Evolutionary conservation across 1,140 invertebrate genomes (phyloP).

Genomic region (Aradophagus sp.): DNA sequence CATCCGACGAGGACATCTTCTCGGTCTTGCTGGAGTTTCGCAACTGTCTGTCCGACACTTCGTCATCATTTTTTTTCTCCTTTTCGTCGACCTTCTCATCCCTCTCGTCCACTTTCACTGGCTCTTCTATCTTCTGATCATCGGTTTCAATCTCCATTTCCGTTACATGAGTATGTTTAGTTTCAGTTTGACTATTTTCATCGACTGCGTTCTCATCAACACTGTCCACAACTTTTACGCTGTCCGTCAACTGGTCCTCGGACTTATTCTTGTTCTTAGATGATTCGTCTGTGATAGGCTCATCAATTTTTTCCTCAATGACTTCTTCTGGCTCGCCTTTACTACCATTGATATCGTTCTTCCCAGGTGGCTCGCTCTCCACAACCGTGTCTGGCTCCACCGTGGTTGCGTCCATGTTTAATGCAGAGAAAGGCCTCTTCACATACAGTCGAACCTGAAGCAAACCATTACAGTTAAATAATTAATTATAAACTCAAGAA

Average conservation of each 20-base stretch:
- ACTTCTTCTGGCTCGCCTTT: slow-evolving; percentile 8
- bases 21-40: slow-evolving; percentile 22
- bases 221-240: too few relatives aligned
- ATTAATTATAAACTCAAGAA: too few relatives aligned
- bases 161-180: neutral
- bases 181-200: too few relatives aligned
- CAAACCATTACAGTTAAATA: too few relatives aligned
- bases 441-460: slow-evolving; percentile 12
- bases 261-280: slow-evolving; percentile 19
- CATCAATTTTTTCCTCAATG: slow-evolving; percentile 13
- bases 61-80: slow-evolving; percentile 2
- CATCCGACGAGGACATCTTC: slow-evolving; percentile 4
- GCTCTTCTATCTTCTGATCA: neutral
- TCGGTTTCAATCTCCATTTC: neutral
- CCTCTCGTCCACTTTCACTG: too few relatives aligned
- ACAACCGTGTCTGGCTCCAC: slow-evolving; percentile 1
- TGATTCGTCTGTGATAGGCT: slow-evolving; percentile 25
- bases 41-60: slow-evolving; percentile 15
- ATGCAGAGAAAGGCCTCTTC: slow-evolving; percentile 3
- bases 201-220: neutral
- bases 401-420: slow-evolving; percentile 18
- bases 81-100: neutral
- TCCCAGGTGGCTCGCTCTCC: neutral
- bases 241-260: too few relatives aligned
- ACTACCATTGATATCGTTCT: slow-evolving; percentile 1